Base-by-base conservation (phyloP, 2,888 invertebrate genomes). In the Osmoderma eremita region DNA sequence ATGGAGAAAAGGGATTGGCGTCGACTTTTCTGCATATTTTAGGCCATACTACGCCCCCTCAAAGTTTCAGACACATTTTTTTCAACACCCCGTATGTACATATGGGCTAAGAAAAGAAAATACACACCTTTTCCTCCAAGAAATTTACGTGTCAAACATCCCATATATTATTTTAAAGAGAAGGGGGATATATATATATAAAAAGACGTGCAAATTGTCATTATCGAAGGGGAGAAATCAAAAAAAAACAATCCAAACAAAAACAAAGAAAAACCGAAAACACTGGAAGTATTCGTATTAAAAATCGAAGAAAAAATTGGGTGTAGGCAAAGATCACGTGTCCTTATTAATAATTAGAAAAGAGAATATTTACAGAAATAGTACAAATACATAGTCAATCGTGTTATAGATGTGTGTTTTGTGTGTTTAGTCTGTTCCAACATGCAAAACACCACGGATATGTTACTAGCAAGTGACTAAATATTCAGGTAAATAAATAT, bases 261-360 rank as follows among this genome's bases (percentile, higher is more conserved):
- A 56, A 56, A 39, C 39, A 22, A 39, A n/a, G 3, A 41, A 20
- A 41, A 39, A 20, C n/a, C 6, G 41, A 20, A 41, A 20, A 56
- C 39, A 56, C 10, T 41, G 17, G 2, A 22, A 56, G 13, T 41
- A 56, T n/a, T 20, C 39, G 56, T 30, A 30, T 30, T 12, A 50
- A 50, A 54, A n/a, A 54, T 13, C 10, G 42, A 39, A 45, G 15
- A 56, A 22, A n/a, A 18, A 15, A 18, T 30, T 30, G 58, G 58
- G 58, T 58, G 58, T 22, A 58, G 58, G 58, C 58, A 58, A 58
- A 58, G 5, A 58, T 58, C 58, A 58, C 58, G 45, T 58, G 58
- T 58, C 8, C 13, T 5, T 48, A 48, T 41, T 56, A 39, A 20
- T 41, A 20, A 56, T 56, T 41, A 20, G 20, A 41, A 18, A 39